Evolutionary conservation across 2,113 vertebrate genomes (phyloP), one percentile per base, ranked within the genome.

Genomic region (Ceyx margarethae): DNA sequence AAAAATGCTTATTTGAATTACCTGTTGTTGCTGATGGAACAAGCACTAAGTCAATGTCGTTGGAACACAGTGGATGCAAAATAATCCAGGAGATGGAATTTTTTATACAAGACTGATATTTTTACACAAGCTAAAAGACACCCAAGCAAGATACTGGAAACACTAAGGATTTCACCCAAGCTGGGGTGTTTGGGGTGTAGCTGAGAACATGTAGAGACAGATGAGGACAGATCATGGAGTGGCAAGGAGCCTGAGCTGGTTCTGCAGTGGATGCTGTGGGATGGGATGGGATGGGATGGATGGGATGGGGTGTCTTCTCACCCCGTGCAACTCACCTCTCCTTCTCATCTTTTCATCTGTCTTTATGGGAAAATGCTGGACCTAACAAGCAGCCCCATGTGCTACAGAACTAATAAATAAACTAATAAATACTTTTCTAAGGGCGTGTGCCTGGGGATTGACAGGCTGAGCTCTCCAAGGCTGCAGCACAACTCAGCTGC

Each of bases 321-420:
- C 29, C 0, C 0, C 6, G 5, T 2, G 1, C 26, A 76, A 16
- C 58, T 19, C 91, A 53, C 45, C 54, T n/a, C 57, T 82, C 13
- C 20, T 5, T 26, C 51, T 88, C 33, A 26, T 81, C 65, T 31
- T 77, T 90, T 83, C 3, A 1, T 22, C 31, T 61, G 33, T 20
- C 80, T 58, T 66, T 67, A 31, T 81, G 45, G 76, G 43, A 46
- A 90, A 92, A 74, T 51, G 9, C 33, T 81, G 10, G 33, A 46
- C 54, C 31, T 42, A 22, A 37, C 37, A 51, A 67, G 56, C 56
- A 66, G 51, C 5, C 5, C 21, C 61, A 3, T 25, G 42, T 67
- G 65, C 37, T 65, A 66, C 33, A 33, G 54, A 57, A 37, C 48
- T 23, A 72, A 42, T 35, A 90, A 48, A 84, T n/a, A 54, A 93